Conservation (phyloP, 2,888 invertebrate species). For the Campoplex nolae region DNA sequence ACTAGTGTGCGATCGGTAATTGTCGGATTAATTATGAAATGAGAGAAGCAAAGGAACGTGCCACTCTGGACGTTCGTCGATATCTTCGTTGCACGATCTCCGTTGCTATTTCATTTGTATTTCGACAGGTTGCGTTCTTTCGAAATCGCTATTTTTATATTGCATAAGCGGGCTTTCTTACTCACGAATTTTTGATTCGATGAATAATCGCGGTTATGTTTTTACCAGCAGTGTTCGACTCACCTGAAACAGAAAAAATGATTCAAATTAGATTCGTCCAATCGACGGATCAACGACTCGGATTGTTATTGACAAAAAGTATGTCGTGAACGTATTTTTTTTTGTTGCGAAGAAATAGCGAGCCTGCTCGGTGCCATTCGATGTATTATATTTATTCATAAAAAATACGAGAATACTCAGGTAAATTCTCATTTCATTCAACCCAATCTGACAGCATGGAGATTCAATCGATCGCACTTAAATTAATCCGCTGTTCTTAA, state of each 20-base stretch:
- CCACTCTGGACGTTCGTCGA: slow-evolving; percentile 30
- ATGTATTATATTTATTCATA: not conserved
- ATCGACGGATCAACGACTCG: not conserved
- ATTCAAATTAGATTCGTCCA: slow-evolving; percentile 67
- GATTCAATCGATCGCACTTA: not conserved
- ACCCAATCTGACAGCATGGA: not conserved
- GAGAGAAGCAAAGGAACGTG: slow-evolving; percentile 27
- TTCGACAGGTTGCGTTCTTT: not conserved
- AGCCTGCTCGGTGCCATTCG: not conserved
- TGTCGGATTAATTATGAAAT: slow-evolving; percentile 80
- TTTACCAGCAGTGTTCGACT: slow-evolving; percentile 66
- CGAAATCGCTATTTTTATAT: not conserved
- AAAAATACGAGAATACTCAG: not conserved
- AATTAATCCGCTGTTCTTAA: slow-evolving; percentile 19
- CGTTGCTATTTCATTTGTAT: slow-evolving; percentile 5
- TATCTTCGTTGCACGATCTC: not conserved
- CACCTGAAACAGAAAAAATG: slow-evolving; percentile 78
- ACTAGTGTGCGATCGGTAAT: slow-evolving; percentile 75
- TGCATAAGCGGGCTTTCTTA: slow-evolving; percentile 42
- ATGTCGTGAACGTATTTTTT: not conserved
- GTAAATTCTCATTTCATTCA: not conserved
- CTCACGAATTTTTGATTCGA: slow-evolving; percentile 65
- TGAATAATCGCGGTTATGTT: slow-evolving; percentile 20
- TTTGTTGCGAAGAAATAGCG: not conserved
- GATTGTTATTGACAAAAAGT: not conserved